Evolutionary conservation across 2,888 invertebrate species (phyloP), one percentile per base, ranked within the genome.

Genomic region (Timema cristinae): DNA sequence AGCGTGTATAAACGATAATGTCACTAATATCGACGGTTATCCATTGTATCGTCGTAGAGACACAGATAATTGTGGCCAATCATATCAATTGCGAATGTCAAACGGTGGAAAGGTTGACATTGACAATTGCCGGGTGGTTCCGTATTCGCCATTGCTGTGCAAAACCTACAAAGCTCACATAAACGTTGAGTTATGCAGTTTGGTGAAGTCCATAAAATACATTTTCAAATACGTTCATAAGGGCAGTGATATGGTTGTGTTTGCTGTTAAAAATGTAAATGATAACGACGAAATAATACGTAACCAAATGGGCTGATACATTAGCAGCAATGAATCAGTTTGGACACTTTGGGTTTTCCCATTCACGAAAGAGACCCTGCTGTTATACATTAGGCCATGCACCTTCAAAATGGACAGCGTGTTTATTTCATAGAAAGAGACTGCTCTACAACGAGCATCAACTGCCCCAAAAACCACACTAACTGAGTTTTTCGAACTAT

Each of bases 301-400:
- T 50, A 79, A 70, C 76, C 75, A 75, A 71, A 69, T 70, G 50
- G 80, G 79, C 49, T 32, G 79, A 47, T 79, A 75, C 66, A 73
- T 75, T n/a, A 76, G 75, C 67, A 73, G 73, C 47, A 74, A 72
- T 54, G 79, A 79, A 76, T 78, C 78, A 69, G 77, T 68, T 71
- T 81, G 81, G 81, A 71, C 76, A 69, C 78, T 79, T 70, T 74
- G 78, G 47, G 74, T 74, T 69, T 80, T 79, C n/a, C n/a, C n/a
- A n/a, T n/a, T n/a, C n/a, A n/a, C n/a, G n/a, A n/a, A n/a, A n/a
- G n/a, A n/a, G n/a, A n/a, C n/a, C n/a, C n/a, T n/a, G n/a, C n/a
- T n/a, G n/a, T n/a, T n/a, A n/a, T n/a, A n/a, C n/a, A n/a, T n/a
- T n/a, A n/a, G n/a, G n/a, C n/a, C n/a, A n/a, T n/a, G n/a, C n/a